Base-by-base conservation (phyloP, 2,797 vertebrate species). In the Balearica regulorum region DNA sequence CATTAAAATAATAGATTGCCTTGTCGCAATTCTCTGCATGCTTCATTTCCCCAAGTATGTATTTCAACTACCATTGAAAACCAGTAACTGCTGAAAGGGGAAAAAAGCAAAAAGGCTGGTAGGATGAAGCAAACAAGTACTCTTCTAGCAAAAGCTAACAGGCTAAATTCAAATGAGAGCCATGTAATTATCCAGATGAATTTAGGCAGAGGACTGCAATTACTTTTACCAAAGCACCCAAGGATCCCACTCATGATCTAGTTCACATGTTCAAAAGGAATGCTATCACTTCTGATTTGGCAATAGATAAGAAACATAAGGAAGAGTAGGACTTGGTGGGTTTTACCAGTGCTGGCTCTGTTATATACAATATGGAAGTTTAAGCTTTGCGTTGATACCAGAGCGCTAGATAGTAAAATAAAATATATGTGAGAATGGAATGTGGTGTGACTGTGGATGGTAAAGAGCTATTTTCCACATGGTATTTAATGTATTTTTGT, bases 381-480 rank as follows among this genome's bases (percentile, higher is more conserved):
- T 7, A 53, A 43, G 31, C 8, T 91, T 82, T 79, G 24, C 19
- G 4, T 19, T 60, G 10, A 18, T 72, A 77, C 4, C 1, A 2
- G 71, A 64, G n/a, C 78, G 5, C 17, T 78, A 46, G 14, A 48
- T 5, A 90, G 15, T 41, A 58, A 81, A 87, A 54, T n/a, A 39
- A 82, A 61, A 43, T 13, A 1, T 57, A 26, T 61, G 16, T 55
- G 35, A 78, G 24, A 70, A 35, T 33, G 39, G 49, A 65, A 92
- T 1, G 2, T 22, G 16, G 28, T 0, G 2, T 54, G 46, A n/a
- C n/a, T n/a, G n/a, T n/a, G 6, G 7, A 25, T 16, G 7, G 39
- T 43, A 39, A 88, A 72, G 13, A 55, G 11, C 22, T 57, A 0
- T 65, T 82, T 95, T 65, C 53, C 24, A 61, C 5, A 8, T 17